Evolutionary conservation across 2,113 vertebrate genomes (phyloP).

Genomic region (Pardalotus punctatus): DNA sequence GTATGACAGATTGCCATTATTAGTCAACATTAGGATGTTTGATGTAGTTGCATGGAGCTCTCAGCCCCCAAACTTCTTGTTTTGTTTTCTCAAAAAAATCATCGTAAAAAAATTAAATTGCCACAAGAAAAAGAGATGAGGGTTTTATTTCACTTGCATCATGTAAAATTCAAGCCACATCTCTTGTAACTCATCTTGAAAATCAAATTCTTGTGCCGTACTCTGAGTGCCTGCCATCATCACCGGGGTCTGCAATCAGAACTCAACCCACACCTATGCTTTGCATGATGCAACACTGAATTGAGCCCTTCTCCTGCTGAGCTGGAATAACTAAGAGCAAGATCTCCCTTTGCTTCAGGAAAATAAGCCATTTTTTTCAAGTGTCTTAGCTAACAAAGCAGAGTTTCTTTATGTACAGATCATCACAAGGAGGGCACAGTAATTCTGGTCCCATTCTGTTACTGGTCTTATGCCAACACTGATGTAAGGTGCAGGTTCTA

Average conservation of each 20-base stretch:
- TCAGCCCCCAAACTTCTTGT: not conserved
- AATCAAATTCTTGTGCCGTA: not conserved
- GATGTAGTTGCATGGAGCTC: not conserved
- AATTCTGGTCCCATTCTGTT: not conserved
- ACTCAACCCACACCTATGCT: not conserved
- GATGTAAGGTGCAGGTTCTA: not conserved
- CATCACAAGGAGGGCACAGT: not conserved
- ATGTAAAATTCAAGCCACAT: not conserved
- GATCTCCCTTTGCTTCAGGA: not conserved
- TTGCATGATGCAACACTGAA: not conserved
- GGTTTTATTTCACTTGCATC: not conserved
- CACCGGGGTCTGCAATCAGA: not conserved
- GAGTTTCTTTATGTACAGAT: not conserved
- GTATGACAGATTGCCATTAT: slow-evolving; percentile 60
- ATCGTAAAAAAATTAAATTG: not conserved
- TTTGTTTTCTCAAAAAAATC: not conserved
- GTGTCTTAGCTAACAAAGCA: not conserved
- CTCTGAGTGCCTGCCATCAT: not conserved
- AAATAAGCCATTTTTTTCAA: not conserved
- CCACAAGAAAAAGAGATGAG: not conserved
- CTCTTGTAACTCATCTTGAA: not conserved
- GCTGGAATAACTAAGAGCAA: not conserved
- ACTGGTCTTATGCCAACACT: not conserved
- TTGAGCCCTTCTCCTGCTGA: not conserved
- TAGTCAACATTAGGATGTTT: slow-evolving; percentile 50